Conservation (phyloP, 2,113 vertebrate genomes). For the Steatornis caripensis region DNA sequence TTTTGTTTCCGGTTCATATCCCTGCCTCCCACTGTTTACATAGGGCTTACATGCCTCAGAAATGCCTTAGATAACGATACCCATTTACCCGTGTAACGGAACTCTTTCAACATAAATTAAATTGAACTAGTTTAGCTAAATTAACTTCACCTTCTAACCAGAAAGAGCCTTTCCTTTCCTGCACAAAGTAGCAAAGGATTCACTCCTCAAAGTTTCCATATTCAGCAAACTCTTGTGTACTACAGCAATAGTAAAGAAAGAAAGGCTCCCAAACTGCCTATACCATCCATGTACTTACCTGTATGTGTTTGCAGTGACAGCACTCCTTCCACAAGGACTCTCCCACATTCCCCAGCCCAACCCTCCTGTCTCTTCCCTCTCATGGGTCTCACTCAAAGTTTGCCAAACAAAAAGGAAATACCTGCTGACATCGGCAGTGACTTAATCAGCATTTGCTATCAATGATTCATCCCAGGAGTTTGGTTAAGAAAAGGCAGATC, state of each 20-base stretch:
- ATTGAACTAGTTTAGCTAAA: too few species aligned
- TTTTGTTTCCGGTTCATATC: too few species aligned
- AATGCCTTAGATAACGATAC: too few species aligned
- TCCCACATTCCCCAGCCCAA: fast-evolving
- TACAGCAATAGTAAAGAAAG: neutral
- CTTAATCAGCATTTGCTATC: neutral
- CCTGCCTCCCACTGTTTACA: too few species aligned
- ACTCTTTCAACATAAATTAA: too few species aligned
- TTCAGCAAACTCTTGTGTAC: too few species aligned
- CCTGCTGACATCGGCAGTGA: neutral
- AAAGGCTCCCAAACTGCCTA: fast-evolving
- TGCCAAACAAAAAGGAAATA: neutral
- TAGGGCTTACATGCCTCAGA: too few species aligned
- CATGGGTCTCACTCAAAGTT: neutral
- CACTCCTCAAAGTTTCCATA: too few species aligned
- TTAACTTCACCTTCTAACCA: too few species aligned
- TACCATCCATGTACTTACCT: fast-evolving
- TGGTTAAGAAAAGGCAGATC: neutral
- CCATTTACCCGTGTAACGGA: too few species aligned
- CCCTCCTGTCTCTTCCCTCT: neutral
- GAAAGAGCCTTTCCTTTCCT: too few species aligned
- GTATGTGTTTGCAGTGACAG: fast-evolving
- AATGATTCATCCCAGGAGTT: neutral
- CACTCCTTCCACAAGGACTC: fast-evolving
- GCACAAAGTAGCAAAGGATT: too few species aligned